Base-by-base conservation (phyloP, 1,140 invertebrate species). In the Babylonia areolata region DNA sequence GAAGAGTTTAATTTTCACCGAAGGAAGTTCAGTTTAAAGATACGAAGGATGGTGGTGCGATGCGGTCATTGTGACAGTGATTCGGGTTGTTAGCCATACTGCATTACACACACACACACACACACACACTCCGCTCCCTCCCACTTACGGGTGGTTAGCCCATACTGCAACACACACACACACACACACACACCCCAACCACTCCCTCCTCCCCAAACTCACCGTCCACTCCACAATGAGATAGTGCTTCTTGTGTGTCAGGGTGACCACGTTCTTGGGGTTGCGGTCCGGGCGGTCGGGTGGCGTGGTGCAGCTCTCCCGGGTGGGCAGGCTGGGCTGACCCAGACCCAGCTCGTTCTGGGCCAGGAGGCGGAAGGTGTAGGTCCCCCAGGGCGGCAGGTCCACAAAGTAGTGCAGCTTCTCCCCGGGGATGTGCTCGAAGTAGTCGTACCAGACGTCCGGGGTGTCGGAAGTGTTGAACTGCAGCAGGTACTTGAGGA, bases 381-480 rank as follows among this genome's bases (percentile, higher is more conserved):
- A 93, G n/a, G 84, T 91, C 1, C 91, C 92, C 90, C 91, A 93
- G 28, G 92, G 92, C 1, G 90, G 86, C 69, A 93, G 81, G 51
- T 91, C 89, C 51, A 93, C 86, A 64, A 87, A 87, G 51, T 87
- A 86, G n/a, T 87, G 87, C n/a, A 79, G 85, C 58, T 85, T 81
- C 17, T 88, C 84, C 35, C 85, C 88, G 1, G 81, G 69, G 79
- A 90, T 88, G 82, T 90, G 87, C 69, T 93, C 92, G 80, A 91
- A 91, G 77, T 90, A 92, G 69, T 88, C 88, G 83, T 89, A 97
- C 99, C 99, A 99, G 0, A 96, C 96, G 93, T 98, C 97, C 0
- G 98, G 98, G 31, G 97, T 97, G 92, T 99, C 99, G 54, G 96
- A 97, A 0, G 98, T 99, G 93, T 99, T 99, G 93, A 97, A 97